A percentile compares a stretch with the other conserved stretches of the same genome.
Conservation (phyloP, 2,888 invertebrate species). For the Pachycephus smyrnensis region DNA sequence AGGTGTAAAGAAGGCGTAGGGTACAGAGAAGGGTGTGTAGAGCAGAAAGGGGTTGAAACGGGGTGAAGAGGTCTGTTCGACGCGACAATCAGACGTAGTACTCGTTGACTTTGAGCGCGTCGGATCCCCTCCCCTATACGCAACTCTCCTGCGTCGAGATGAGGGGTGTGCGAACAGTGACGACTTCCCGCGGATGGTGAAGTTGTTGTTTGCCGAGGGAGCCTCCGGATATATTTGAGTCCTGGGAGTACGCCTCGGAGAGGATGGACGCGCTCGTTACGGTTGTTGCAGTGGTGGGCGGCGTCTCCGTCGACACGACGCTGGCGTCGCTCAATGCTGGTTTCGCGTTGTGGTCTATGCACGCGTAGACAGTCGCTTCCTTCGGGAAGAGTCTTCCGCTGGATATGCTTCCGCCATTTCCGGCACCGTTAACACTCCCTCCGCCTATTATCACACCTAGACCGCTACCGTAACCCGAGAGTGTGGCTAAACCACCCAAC, state of each 20-base stretch:
- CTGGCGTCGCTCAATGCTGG: slow-evolving; percentile 59
- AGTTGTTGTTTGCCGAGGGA: slow-evolving; percentile 45
- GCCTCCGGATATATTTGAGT: not conserved
- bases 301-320: slow-evolving; percentile 34
- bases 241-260: slow-evolving; percentile 18
- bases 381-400: slow-evolving; percentile 71
- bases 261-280: slow-evolving; percentile 11
- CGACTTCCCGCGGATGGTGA: slow-evolving; percentile 61
- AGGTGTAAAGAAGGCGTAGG: not conserved
- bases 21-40: not conserved
- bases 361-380: slow-evolving; percentile 80
- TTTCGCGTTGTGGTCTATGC: slow-evolving; percentile 77
- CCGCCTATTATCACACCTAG: slow-evolving; percentile 29
- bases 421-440: slow-evolving; percentile 44
- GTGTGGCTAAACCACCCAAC: slow-evolving; percentile 56
- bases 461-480: slow-evolving; percentile 32
- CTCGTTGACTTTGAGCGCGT: slow-evolving; percentile 65
- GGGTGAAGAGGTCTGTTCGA: not conserved
- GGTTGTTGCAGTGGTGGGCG: slow-evolving; percentile 31
- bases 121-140: slow-evolving; percentile 64
- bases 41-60: not conserved
- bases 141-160: slow-evolving; percentile 65
- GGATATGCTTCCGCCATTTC: slow-evolving; percentile 52
- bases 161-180: slow-evolving; percentile 63
- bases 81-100: slow-evolving; percentile 62